Evolutionary conservation across 2,113 vertebrate species (phyloP), one percentile per base, ranked within the genome.

Genomic region (Cygnus atratus): DNA sequence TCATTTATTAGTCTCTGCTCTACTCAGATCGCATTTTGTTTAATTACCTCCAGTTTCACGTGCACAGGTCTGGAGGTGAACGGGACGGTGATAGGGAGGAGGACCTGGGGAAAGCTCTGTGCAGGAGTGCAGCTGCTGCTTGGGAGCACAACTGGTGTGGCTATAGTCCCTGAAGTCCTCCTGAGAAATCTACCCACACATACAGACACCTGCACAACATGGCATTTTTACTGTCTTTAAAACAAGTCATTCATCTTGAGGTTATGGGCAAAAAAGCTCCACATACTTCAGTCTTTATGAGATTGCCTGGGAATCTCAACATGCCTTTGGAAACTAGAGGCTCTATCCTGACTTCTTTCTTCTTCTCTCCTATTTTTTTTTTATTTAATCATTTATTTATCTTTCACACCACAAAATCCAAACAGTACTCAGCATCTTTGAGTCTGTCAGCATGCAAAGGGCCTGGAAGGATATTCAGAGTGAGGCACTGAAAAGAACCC

Each of bases 191-290:
- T 50, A 76, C 28, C 77, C 78, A 76, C 84, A 92, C 39, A 20
- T 39, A 65, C 22, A 93, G 37, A 55, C 88, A 95, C 84, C 92
- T 93, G 90, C 80, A 73, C 58, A 84, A 59, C 41, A 44, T 54
- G 35, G 66, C 25, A 82, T 72, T 96, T 97, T 95, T 94, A 96
- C 90, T 88, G 66, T 95, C 66, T 92, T 96, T 91, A 66, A 95
- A 96, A 90, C 39, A 95, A 91, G 31, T 33, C 44, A 87, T 94
- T 89, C 6, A 4, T 88, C 92, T 79, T 66, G 43, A 68, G 28
- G n/a, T 75, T 94, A 91, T 90, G 41, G 50, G 66, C 24, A 79
- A 93, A 88, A 93, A 86, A 88, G 13, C 43, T 88, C 21, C 31
- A 84, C 19, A 17, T 25, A 54, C 22, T 79, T 58, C 2, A 6